Conservation (phyloP, 2,113 vertebrate species). For the Heterotilapia buettikoferi region DNA sequence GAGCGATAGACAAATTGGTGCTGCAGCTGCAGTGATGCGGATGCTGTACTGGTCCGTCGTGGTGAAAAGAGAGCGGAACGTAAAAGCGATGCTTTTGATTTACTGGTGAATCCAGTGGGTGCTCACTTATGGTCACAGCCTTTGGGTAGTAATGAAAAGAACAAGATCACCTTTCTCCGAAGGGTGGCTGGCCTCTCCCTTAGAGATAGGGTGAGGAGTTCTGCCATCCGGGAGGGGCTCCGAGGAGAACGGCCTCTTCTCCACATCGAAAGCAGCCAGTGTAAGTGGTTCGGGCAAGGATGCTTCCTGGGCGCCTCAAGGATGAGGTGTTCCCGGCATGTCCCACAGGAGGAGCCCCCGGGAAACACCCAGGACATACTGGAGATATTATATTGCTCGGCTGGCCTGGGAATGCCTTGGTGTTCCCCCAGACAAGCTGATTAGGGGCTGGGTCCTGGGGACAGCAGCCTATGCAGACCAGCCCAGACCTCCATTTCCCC, state of each 20-base stretch:
- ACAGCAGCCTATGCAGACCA: background rate
- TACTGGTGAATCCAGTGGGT: background rate
- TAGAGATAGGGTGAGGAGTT: background rate
- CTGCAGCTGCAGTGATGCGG: background rate
- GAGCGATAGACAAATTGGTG: background rate
- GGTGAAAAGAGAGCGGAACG: background rate
- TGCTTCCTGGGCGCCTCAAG: background rate
- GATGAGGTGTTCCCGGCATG: background rate
- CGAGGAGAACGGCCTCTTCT: background rate
- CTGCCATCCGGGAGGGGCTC: background rate
- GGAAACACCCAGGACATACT: background rate
- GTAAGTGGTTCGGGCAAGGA: background rate
- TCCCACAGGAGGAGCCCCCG: background rate
- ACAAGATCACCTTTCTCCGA: background rate
- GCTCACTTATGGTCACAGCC: background rate
- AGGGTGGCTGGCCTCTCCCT: background rate
- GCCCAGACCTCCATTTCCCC: background rate
- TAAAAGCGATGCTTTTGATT: background rate
- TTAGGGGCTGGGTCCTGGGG: background rate
- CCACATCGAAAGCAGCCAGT: background rate
- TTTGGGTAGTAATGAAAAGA: background rate
- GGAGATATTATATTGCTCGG: background rate
- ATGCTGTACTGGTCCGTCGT: accelerated
- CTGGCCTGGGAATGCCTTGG: background rate
- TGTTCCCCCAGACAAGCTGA: background rate